Base-by-base conservation (phyloP, 2,888 invertebrate genomes). In the Drosophila sordidula region DNA sequence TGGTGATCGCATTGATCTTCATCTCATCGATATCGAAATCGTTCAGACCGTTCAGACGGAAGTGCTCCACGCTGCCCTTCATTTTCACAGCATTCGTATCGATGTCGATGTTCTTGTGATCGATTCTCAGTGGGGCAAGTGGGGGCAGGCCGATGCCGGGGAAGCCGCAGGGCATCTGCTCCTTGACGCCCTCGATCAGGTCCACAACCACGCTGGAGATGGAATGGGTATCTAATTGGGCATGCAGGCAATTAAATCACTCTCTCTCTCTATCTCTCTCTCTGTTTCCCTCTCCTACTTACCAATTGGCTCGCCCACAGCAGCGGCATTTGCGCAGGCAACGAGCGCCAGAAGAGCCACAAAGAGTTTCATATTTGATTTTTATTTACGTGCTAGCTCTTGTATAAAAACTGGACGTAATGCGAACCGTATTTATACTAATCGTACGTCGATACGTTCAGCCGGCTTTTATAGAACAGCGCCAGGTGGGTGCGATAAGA, bases 101-200 rank as follows among this genome's bases (percentile, higher is more conserved):
- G 57, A 90, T 78, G 32, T 86, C 46, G 4, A 91, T 44, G 16
- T 86, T 63, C 50, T 80, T 62, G 64, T 91, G 81, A 3, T 70
- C 41, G 41, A 90, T 73, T 45, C 79, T 73, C 0, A 90, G 50
- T 1, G 91, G 91, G n/a, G 91, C 90, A 29, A 91, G 12, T 65
- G 90, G 90, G 3, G 91, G 91, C 51, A 91, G 73, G 36, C 90
- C 90, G 29, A 75, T 0, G 0, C 52, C 70, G 38, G 89, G 75
- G 36, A 90, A 91, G 46, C 91, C 91, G 14, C 91, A 91, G 5
- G 91, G 90, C 90, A 91, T 90, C 69, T 91, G 85, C 14, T 87
- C 82, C 49, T 80, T 61, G 0, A 90, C 0, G 11, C 49, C 70
- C 55, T 88, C 83, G 51, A 91, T 78, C 3, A 41, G 0, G 0